Percentiles rank a stretch among this genome's conserved stretches.
Evolutionary conservation across 2,797 vertebrate genomes (phyloP).

Genomic region (Pterois miles): DNA sequence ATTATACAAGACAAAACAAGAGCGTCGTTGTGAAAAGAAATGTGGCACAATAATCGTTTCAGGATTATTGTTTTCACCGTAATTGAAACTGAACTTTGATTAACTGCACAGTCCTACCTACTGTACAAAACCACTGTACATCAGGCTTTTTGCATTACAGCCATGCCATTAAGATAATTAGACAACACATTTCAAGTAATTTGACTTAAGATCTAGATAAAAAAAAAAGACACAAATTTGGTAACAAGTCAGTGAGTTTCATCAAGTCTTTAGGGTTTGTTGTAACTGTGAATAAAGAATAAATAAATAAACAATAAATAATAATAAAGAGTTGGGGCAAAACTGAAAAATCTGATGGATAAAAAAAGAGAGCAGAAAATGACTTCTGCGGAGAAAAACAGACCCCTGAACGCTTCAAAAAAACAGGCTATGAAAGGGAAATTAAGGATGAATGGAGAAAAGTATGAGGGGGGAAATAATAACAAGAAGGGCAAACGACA

Average conservation of each 20-base stretch:
- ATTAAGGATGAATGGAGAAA: not conserved
- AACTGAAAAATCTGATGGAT: not conserved
- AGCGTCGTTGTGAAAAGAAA: no score
- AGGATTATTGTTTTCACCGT: no score
- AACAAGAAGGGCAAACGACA: conserved; percentile 16
- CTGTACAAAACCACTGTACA: not conserved
- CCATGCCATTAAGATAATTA: not conserved
- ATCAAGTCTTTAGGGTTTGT: not conserved
- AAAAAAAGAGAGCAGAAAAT: not conserved
- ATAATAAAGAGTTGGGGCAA: not conserved
- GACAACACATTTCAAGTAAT: not conserved
- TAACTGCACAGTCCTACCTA: no score
- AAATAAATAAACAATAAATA: no score
- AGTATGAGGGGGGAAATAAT: not conserved
- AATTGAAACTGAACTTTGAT: no score
- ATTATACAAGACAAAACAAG: no score
- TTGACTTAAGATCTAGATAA: not conserved
- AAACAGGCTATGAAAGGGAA: not conserved
- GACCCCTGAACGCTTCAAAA: not conserved
- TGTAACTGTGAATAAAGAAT: not conserved
- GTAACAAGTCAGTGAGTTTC: no score
- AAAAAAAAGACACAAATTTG: no score
- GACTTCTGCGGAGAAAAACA: not conserved
- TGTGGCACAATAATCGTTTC: no score
- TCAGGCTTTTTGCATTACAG: no score